Evolutionary conservation across 2,113 vertebrate genomes (phyloP).

Genomic region (Cettia cetti): DNA sequence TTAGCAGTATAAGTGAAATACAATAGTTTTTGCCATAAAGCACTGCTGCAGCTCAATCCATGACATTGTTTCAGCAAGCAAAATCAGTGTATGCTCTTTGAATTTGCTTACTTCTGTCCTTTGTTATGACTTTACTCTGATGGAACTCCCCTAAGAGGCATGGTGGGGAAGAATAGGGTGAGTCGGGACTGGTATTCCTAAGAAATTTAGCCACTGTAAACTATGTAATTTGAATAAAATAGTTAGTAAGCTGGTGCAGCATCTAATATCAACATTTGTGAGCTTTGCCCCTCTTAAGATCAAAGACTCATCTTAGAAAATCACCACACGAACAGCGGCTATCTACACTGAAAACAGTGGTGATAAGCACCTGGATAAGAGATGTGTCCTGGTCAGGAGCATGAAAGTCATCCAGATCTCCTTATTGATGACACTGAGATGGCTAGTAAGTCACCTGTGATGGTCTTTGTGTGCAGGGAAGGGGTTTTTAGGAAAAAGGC

Average conservation of each 20-base stretch:
- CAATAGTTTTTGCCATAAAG: neutral
- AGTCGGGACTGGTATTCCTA: neutral
- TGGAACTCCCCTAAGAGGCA: fast-evolving
- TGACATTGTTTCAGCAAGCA: neutral
- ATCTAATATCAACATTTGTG: neutral
- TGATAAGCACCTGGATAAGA: neutral
- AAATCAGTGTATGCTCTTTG: neutral
- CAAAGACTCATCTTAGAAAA: neutral
- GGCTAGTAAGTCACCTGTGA: neutral
- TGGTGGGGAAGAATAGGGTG: neutral
- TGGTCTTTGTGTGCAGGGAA: neutral
- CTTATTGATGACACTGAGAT: neutral
- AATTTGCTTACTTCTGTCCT: neutral
- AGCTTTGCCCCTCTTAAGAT: neutral
- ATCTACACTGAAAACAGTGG: neutral
- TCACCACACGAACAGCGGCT: neutral
- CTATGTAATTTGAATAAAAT: neutral
- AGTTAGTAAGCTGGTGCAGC: neutral
- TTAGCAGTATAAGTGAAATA: neutral
- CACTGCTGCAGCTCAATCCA: neutral
- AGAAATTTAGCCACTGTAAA: neutral
- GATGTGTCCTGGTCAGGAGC: fast-evolving
- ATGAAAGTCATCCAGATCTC: neutral
- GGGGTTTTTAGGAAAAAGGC: neutral
- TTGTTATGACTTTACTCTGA: neutral